phyloP scores from a whole-genome alignment of 2,797 vertebrate genomes.

The Centroberyx gerrardi region DNA sequence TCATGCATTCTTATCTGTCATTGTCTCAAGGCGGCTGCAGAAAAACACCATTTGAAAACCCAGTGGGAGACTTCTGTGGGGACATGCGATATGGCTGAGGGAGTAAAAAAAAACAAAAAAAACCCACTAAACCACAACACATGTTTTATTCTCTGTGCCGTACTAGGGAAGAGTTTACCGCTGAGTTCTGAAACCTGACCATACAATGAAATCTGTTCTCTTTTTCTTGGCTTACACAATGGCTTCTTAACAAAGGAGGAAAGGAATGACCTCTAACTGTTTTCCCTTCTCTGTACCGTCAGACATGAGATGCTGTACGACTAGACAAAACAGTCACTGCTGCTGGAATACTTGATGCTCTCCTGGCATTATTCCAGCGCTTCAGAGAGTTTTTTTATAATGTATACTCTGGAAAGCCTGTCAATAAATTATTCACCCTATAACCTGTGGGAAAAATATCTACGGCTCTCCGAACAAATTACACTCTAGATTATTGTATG shows the following conservation, averaged over 20 bases:
- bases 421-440: constrained; percentile 67
- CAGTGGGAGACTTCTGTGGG: constrained; percentile 63
- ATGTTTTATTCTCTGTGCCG: constrained; percentile 70
- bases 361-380: constrained; percentile 46
- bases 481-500: constrained; percentile 19
- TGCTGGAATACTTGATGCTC: constrained; percentile 34
- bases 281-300: constrained; percentile 38
- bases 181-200: constrained; percentile 64
- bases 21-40: constrained; percentile 58
- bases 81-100: constrained; percentile 66
- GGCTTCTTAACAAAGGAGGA: constrained; percentile 46
- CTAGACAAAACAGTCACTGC: constrained; percentile 25
- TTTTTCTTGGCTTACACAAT: constrained; percentile 44
- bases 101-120: constrained; percentile 17
- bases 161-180: constrained; percentile 57
- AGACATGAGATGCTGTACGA: constrained; percentile 54
- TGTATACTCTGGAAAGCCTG: constrained; percentile 50
- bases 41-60: constrained; percentile 68
- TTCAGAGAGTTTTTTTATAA: constrained; percentile 52
- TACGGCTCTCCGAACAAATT: constrained; percentile 46
- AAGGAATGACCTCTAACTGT: constrained; percentile 69
- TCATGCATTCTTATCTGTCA: constrained; percentile 73
- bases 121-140: constrained; percentile 67
- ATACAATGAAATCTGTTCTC: constrained; percentile 49
- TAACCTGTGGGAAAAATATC: constrained; percentile 51